Base-by-base conservation (phyloP, 2,113 vertebrate genomes). In the Setophaga coronata region DNA sequence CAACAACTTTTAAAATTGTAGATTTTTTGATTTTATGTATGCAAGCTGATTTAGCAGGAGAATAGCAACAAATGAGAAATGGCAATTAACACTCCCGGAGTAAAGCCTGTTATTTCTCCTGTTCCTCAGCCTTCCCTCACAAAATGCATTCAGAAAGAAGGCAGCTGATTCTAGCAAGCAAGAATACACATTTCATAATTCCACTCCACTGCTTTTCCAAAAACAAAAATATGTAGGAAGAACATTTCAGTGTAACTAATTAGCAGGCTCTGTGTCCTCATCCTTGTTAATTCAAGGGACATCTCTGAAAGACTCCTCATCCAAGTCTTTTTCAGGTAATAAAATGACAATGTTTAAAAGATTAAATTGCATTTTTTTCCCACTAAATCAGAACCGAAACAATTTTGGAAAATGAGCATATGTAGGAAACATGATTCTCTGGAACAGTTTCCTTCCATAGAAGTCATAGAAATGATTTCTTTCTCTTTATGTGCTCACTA, bases 51-150 rank as follows among this genome's bases (percentile, higher is more conserved):
- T 93, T 96, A 96, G 93, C 67, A 93, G 82, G 90, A 95, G 93
- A 96, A 95, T 90, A 82, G 95, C 92, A 96, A 96, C 95, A 96
- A 94, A 97, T 94, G 93, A 96, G 96, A 96, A 96, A 95, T 61
- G 92, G 96, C 92, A 96, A 97, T 96, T 94, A 96, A 94, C 90
- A 94, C 88, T 96, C 85, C 64, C 71, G 0, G 92, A 87, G 95
- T 28, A 83, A 93, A 96, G 88, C 60, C 93, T 97, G 88, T 77
- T 93, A 97, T 96, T 96, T 96, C 88, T 97, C 85, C 60, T 92
- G 85, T 94, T 93, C 88, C 92, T 92, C 93, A 96, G 66, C 82
- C 79, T 91, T 91, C 66, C 50, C 95, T 95, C 87, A 86, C 26
- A 91, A 96, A 85, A 89, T 50, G 84, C 94, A 94, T 79, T 87